Conservation (phyloP, 2,113 vertebrate species). For the Mus musculus region GRCm39 chr1:130208001-130208500, state of each 20-base stretch:
- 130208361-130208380: background rate
- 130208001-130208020: background rate
- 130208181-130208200: background rate
- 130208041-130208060: background rate
- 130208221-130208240: background rate
- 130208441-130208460: background rate
- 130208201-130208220: background rate
- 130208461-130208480: background rate
- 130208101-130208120: background rate
- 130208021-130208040: background rate
- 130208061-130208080: background rate
- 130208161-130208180: background rate
- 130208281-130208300: background rate
- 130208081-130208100: background rate
- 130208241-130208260: background rate
- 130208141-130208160: background rate
- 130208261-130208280: background rate
- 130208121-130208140: background rate
- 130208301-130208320: background rate
- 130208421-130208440: background rate
- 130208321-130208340: background rate
- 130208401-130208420: background rate
- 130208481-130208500: background rate
- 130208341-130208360: background rate
- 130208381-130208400: background rate